phyloP scores from a whole-genome alignment of 2,797 vertebrate species.

The Lemur catta region DNA sequence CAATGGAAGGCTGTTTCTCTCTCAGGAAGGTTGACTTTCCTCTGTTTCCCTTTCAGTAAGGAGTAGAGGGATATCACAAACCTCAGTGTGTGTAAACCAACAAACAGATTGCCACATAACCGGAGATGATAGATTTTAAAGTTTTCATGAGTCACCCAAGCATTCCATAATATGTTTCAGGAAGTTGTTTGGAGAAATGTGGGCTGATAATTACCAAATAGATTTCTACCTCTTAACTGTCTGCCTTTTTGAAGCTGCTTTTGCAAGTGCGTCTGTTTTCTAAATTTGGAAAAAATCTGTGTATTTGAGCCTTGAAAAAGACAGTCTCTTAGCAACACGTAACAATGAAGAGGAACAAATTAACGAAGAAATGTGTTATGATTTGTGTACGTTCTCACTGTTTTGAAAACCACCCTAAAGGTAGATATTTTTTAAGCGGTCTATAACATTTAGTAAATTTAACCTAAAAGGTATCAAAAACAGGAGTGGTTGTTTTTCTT shows the following conservation, averaged over 20 bases:
- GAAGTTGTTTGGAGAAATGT: slow-evolving; percentile 49
- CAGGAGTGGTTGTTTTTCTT: background rate
- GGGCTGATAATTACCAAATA: slow-evolving; percentile 54
- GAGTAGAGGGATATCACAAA: background rate
- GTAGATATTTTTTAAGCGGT: slow-evolving; percentile 24
- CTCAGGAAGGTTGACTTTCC: background rate
- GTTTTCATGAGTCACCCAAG: slow-evolving; percentile 23
- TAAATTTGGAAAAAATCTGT: slow-evolving; percentile 68
- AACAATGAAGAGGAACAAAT: slow-evolving; percentile 21
- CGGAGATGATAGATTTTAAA: slow-evolving; percentile 33
- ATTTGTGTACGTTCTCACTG: slow-evolving; percentile 7
- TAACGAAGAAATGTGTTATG: background rate
- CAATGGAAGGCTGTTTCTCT: background rate
- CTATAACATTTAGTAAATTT: slow-evolving; percentile 52
- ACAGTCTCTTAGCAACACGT: slow-evolving; percentile 71
- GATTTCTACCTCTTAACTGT: slow-evolving; percentile 46
- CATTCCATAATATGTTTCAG: slow-evolving; percentile 32
- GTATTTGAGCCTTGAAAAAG: slow-evolving; percentile 62
- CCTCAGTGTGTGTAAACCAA: background rate
- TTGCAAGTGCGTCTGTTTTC: slow-evolving; percentile 52
- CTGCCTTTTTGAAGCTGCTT: slow-evolving; percentile 53
- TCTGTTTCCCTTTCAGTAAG: background rate
- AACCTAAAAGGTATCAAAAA: background rate
- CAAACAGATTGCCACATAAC: background rate
- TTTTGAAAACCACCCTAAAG: slow-evolving; percentile 47